Evolutionary conservation across 2,797 vertebrate species (phyloP).

Genomic region (Pseudocheirus occidentalis): DNA sequence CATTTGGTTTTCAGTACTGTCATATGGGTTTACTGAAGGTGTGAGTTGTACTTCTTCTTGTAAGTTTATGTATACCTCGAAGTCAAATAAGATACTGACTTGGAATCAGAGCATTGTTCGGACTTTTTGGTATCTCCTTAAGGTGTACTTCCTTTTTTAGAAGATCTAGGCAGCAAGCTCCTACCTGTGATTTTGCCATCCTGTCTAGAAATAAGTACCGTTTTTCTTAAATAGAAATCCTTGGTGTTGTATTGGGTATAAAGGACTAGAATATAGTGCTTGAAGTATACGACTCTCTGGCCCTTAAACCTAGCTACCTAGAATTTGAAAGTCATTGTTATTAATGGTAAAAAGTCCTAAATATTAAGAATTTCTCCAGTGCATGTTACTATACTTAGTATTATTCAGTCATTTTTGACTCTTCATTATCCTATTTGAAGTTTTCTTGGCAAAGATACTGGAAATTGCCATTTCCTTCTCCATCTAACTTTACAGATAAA

Average conservation of each 20-base stretch:
- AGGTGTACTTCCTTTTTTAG: not conserved
- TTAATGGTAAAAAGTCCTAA: not conserved
- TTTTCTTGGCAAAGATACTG: not conserved
- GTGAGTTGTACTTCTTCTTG: not conserved
- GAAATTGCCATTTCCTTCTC: not conserved
- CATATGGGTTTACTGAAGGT: not conserved
- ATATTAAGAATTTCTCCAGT: constrained; percentile 18
- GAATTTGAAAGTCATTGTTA: not conserved
- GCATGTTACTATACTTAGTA: not conserved
- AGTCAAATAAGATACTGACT: not conserved
- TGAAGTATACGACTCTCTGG: constrained; percentile 3
- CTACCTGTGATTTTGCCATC: not conserved
- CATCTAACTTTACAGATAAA: not conserved
- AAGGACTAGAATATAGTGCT: constrained; percentile 5
- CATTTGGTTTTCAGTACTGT: not conserved
- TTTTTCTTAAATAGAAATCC: constrained; percentile 37
- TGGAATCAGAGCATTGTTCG: not conserved
- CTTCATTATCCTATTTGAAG: not conserved
- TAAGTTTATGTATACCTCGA: not conserved
- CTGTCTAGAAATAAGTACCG: constrained; percentile 6
- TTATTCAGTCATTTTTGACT: not conserved
- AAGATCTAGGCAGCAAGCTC: not conserved
- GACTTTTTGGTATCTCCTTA: not conserved
- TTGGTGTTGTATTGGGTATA: constrained; percentile 1
- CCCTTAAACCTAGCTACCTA: not conserved